Base-by-base conservation (phyloP, 2,113 vertebrate species). In the Eulacestoma nigropectus region DNA sequence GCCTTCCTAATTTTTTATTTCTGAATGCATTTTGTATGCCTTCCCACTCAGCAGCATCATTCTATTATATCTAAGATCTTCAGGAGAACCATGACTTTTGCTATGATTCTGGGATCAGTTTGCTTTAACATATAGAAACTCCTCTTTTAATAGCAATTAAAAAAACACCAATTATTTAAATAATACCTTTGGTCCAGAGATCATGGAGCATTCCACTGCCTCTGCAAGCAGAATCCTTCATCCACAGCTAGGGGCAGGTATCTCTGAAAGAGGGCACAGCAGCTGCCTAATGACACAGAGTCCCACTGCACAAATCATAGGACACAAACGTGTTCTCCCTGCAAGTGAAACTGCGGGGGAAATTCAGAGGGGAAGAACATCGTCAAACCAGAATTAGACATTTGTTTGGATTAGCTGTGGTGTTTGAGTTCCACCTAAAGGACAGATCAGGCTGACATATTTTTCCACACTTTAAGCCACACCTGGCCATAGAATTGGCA, bases 101-200 rank as follows among this genome's bases (percentile, higher is more conserved):
- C 25, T 50, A 5, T 39, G 13, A 78, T 60, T 84, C 55, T 75
- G 33, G 29, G 32, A 70, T 90, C 68, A 13, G 22, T 74, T 86
- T 59, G n/a, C 17, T 82, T 65, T 77, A 62, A 73, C 23, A 80
- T 14, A 25, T 18, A 74, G 42, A 90, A 78, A 84, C 17, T 56
- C 10, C 21, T 77, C 33, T 80, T 88, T 62, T 32, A 83, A 50
- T 20, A 79, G 32, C 26, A 90, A 47, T 25, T 42, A 42, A 62
- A 69, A 42, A 42, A n/a, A 0, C 17, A 73, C 11, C 4, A 47
- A 80, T 90, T 84, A 77, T 70, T 89, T 76, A 82, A 91, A 77
- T 46, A 84, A 84, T 94, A 97, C 86, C 91, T 93, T 78, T 81
- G 55, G 56, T 95, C 80, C 73, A 89, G 85, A 70, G 86, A 68